Conservation (phyloP, 2,888 invertebrate genomes). For the Lithophane ornitopus region DNA sequence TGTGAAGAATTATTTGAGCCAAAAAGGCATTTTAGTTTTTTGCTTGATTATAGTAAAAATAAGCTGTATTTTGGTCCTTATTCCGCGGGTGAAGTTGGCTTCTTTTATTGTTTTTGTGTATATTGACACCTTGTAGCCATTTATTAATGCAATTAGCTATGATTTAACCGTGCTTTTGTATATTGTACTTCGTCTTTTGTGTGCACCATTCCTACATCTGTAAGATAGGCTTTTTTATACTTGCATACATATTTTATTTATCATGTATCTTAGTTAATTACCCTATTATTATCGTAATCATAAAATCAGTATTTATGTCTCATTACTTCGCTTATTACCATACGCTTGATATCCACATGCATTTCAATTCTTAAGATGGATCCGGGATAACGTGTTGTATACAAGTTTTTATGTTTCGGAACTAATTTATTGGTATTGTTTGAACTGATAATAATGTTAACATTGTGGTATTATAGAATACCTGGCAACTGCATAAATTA, state of each 20-base stretch:
- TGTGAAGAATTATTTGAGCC: too few species aligned
- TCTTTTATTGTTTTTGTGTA: too few species aligned
- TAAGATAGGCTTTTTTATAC: neutral
- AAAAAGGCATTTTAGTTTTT: too few species aligned
- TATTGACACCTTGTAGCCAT: too few species aligned
- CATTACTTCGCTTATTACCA: constrained; percentile 7
- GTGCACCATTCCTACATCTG: too few species aligned
- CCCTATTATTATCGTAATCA: constrained; percentile 5
- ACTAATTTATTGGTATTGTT: constrained; percentile 24
- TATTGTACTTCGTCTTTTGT: too few species aligned
- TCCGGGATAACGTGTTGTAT: neutral
- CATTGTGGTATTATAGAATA: neutral
- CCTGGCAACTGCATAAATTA: neutral
- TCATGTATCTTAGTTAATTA: neutral
- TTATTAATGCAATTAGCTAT: too few species aligned
- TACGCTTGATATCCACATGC: constrained; percentile 9
- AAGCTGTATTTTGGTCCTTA: too few species aligned
- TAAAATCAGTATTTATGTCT: constrained; percentile 14
- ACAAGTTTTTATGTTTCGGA: constrained; percentile 20
- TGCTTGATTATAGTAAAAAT: too few species aligned
- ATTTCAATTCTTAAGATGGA: constrained; percentile 22
- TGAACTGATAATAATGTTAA: neutral
- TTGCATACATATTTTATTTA: neutral
- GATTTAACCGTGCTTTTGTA: too few species aligned
- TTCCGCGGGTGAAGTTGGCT: too few species aligned